Evolutionary conservation across 2,797 vertebrate species (phyloP).

Genomic region (Enteromius paludinosus): DNA sequence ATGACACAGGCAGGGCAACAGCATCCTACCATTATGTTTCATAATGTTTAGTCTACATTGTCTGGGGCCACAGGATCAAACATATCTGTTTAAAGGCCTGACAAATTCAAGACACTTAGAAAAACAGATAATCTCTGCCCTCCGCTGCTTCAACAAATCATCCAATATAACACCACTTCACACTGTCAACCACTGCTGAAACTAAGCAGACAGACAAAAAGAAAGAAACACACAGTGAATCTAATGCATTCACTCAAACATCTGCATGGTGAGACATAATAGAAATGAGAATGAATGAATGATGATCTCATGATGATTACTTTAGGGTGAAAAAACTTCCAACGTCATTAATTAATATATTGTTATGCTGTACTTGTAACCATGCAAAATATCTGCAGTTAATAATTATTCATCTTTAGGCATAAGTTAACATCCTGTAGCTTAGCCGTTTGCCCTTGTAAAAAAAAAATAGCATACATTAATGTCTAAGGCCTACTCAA

Average conservation of each 20-base stretch:
- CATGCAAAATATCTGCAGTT: background rate
- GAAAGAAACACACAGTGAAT: background rate
- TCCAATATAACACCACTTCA: slow-evolving; percentile 20
- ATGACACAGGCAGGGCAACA: background rate
- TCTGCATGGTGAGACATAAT: background rate
- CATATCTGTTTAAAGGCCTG: slow-evolving; percentile 21
- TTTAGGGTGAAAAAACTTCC: background rate
- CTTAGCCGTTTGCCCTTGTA: background rate
- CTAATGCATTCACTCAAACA: background rate
- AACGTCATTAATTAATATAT: background rate
- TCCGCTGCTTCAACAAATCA: slow-evolving; percentile 29
- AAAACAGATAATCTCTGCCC: slow-evolving; percentile 39
- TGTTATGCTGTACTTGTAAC: background rate
- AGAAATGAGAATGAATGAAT: background rate
- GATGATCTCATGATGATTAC: background rate
- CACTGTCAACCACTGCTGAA: slow-evolving; percentile 20
- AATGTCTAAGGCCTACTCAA: no score
- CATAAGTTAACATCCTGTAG: background rate
- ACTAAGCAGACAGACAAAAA: background rate
- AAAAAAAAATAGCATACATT: background rate
- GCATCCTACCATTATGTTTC: background rate
- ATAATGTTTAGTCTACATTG: slow-evolving; percentile 38
- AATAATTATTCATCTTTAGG: background rate
- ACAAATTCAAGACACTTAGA: slow-evolving; percentile 18
- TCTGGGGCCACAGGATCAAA: slow-evolving; percentile 17